These are phyloP conservation scores for Hypsopygia costalis DNA, from an alignment of 2,888 invertebrate species.

Conservation along the genomic window DNA sequence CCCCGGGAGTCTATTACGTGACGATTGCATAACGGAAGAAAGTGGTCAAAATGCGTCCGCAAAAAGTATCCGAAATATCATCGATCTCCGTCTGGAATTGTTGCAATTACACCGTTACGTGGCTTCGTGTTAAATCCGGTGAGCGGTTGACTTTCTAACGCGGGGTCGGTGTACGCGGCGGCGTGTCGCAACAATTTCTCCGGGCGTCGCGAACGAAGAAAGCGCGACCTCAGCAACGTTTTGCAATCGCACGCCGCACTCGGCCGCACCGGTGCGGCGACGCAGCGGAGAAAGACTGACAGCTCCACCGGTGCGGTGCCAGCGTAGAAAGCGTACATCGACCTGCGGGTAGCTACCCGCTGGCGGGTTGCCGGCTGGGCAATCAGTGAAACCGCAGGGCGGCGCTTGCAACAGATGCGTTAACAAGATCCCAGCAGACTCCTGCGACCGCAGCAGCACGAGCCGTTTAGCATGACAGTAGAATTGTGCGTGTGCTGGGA, in stretches of 20 bases:
- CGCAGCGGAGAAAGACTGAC: constrained; percentile 49
- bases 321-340: constrained; percentile 67
- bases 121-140: constrained; percentile 73
- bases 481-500: constrained; percentile 39
- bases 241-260: constrained; percentile 65
- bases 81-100: constrained; percentile 67
- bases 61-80: constrained; percentile 70
- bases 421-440: constrained; percentile 53
- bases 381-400: constrained; percentile 39
- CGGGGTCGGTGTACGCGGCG: constrained; percentile 75
- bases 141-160: constrained; percentile 79
- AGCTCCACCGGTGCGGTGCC: constrained; percentile 9
- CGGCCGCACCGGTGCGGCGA: constrained; percentile 23
- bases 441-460: constrained; percentile 45
- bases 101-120: constrained; percentile 78
- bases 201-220: constrained; percentile 74
- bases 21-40: constrained; percentile 76
- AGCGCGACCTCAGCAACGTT: constrained; percentile 77
- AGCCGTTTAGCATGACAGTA: constrained; percentile 35
- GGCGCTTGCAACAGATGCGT: constrained; percentile 46
- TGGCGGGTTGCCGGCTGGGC: constrained; percentile 17
- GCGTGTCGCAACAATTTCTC: constrained; percentile 80
- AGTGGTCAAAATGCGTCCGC: constrained; percentile 72
- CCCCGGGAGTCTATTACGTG: constrained; percentile 58
- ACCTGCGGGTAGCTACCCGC: constrained; percentile 25